A percentile compares a stretch with the other conserved stretches of the same genome.
Conservation (phyloP, 1,140 invertebrate genomes). For the Trachymyrmex cornetzi region DNA sequence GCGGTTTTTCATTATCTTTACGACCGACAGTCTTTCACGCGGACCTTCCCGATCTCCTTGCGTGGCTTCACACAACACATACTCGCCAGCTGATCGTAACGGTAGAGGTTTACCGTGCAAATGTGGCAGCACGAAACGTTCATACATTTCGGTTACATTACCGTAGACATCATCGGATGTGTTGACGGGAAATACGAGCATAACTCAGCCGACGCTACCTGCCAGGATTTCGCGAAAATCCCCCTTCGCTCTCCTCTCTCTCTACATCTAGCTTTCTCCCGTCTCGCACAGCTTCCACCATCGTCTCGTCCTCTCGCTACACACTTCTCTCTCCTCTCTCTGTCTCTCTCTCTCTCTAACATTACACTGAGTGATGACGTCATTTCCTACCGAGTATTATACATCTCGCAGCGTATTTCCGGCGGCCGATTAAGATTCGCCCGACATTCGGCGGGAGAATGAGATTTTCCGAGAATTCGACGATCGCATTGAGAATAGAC, state of each 20-base stretch:
- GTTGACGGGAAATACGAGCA: slow-evolving; percentile 86
- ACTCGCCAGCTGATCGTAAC: slow-evolving; percentile 53
- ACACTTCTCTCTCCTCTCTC: slow-evolving; percentile 53
- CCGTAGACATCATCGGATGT: slow-evolving; percentile 85
- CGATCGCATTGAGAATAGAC: slow-evolving; percentile 17
- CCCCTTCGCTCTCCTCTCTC: slow-evolving; percentile 56
- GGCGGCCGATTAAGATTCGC: slow-evolving; percentile 80
- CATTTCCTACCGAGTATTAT: slow-evolving; percentile 82
- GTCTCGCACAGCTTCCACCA: slow-evolving; percentile 46
- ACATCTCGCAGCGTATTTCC: slow-evolving; percentile 82
- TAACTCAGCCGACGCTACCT: slow-evolving; percentile 83
- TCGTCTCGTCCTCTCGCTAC: slow-evolving; percentile 51
- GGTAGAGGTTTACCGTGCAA: slow-evolving; percentile 74
- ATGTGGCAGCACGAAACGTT: slow-evolving; percentile 78
- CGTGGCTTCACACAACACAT: slow-evolving; percentile 37
- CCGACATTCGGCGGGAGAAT: slow-evolving; percentile 67
- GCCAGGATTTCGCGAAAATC: slow-evolving; percentile 82
- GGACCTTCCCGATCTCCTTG: slow-evolving; percentile 35
- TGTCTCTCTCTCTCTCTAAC: slow-evolving; percentile 69
- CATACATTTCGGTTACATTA: slow-evolving; percentile 86
- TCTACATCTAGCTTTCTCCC: slow-evolving; percentile 30
- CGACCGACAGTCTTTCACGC: slow-evolving; percentile 19
- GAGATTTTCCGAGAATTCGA: slow-evolving; percentile 67
- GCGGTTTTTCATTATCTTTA: slow-evolving; percentile 3
- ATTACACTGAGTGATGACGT: slow-evolving; percentile 82